These are phyloP conservation scores for Glaucomys volans DNA, from an alignment of 2,113 vertebrate genomes.

Conservation along the genomic window DNA sequence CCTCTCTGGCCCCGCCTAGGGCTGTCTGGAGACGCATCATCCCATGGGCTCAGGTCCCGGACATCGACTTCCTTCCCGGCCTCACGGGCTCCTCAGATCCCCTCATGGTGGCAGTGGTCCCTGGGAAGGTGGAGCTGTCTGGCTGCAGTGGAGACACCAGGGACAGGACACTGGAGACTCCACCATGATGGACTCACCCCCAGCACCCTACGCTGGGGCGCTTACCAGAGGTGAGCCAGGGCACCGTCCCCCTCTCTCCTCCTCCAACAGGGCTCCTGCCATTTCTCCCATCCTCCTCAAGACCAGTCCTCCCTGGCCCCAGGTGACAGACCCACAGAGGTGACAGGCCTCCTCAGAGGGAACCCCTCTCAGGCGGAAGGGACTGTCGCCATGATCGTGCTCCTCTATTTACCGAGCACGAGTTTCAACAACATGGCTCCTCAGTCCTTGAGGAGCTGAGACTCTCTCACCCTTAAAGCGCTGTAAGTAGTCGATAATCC, in stretches of 20 bases:
- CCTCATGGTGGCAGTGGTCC: too few species aligned
- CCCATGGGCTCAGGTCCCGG: too few species aligned
- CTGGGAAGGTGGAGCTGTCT: neutral
- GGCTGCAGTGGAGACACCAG: accelerated
- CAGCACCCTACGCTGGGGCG: neutral
- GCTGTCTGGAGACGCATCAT: too few species aligned
- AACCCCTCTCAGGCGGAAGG: conserved; percentile 35
- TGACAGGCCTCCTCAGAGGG: accelerated
- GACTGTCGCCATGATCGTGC: conserved; percentile 43
- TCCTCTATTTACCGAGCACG: conserved; percentile 82
- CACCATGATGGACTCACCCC: too few species aligned
- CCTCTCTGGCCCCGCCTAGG: too few species aligned
- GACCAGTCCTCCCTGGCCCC: neutral
- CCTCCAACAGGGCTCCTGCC: neutral
- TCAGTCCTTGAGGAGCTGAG: conserved; percentile 90
- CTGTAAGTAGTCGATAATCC: conserved; percentile 92
- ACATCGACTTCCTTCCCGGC: accelerated
- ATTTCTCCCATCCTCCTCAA: neutral
- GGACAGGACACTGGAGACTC: too few species aligned
- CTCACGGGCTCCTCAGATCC: accelerated
- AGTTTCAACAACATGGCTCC: conserved; percentile 81
- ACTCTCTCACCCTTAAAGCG: conserved; percentile 89
- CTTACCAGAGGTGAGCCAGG: too few species aligned
- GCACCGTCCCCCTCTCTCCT: neutral
- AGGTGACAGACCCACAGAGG: neutral